A percentile compares a stretch with the other conserved stretches of the same genome.
Conservation (phyloP, 1,140 invertebrate genomes). For the Pseudomyrmex flavicornis region DNA sequence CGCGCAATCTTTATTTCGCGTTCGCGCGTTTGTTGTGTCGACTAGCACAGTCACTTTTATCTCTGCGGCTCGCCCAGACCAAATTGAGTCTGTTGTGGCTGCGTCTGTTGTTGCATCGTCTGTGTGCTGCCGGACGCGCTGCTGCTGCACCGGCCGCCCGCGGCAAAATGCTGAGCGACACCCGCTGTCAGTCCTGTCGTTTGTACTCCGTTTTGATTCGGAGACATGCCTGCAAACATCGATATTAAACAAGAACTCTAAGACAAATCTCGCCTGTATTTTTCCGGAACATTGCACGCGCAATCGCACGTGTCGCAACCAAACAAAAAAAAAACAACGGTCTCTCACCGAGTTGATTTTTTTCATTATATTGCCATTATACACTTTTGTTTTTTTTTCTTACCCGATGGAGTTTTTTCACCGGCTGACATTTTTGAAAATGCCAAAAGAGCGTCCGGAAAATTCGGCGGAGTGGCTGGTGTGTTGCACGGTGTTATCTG, state of each 20-base stretch:
- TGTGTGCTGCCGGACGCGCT: conserved; percentile 76
- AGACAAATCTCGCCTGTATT: too few relatives aligned
- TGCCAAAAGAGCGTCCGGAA: conserved; percentile 93
- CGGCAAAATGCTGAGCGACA: conserved; percentile 77
- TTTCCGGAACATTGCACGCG: too few relatives aligned
- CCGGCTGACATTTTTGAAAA: conserved; percentile 93
- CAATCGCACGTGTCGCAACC: too few relatives aligned
- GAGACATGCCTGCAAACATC: conserved; percentile 81
- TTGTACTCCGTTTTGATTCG: conserved; percentile 81
- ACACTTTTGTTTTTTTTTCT: conserved; percentile 8
- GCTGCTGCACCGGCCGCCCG: conserved; percentile 80
- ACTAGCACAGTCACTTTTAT: conserved; percentile 79
- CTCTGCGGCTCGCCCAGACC: conserved; percentile 82
- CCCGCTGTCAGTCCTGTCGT: conserved; percentile 63
- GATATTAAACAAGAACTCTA: not conserved
- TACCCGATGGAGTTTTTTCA: conserved; percentile 84
- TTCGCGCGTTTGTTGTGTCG: conserved; percentile 60
- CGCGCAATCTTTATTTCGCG: conserved; percentile 66
- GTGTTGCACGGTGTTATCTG: conserved; percentile 95
- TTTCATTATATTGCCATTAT: too few relatives aligned
- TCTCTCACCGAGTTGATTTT: too few relatives aligned
- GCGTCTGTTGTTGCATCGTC: conserved; percentile 74
- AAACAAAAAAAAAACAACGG: too few relatives aligned
- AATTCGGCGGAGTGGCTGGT: conserved; percentile 95
- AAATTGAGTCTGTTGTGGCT: conserved; percentile 78